Conservation (phyloP, 2,113 vertebrate genomes). For the Ammodramus savannarum region DNA sequence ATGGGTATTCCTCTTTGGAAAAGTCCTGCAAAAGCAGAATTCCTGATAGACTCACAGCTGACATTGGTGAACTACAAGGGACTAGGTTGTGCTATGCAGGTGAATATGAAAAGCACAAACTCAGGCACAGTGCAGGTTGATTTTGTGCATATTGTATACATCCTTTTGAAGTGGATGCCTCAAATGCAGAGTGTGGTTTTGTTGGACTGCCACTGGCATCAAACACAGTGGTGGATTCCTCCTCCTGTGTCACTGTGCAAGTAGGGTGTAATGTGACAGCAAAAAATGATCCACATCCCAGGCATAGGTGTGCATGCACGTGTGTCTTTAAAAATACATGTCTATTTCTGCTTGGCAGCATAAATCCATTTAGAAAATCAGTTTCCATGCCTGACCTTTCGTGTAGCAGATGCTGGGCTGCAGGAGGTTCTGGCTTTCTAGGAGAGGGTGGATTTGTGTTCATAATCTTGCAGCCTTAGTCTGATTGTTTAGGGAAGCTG, state of each 20-base stretch:
- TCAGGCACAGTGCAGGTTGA: not conserved
- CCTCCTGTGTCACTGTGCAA: not conserved
- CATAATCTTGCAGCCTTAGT: not conserved
- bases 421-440: not conserved
- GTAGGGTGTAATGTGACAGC: not conserved
- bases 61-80: not conserved
- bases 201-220: not conserved
- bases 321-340: not conserved
- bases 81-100: not conserved
- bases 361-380: not conserved
- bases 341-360: not conserved
- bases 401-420: not conserved
- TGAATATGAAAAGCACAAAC: not conserved
- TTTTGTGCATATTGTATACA: accelerated
- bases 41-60: not conserved
- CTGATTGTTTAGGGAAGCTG: not conserved
- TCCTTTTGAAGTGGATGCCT: not conserved
- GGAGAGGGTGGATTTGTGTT: not conserved
- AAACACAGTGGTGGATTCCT: not conserved
- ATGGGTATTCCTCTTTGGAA: not conserved
- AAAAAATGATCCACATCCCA: not conserved
- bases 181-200: not conserved
- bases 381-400: not conserved
- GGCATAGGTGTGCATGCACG: accelerated
- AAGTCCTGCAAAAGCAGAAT: not conserved